Base-by-base conservation (phyloP, 2,888 invertebrate species). In the Xanthia togata region DNA sequence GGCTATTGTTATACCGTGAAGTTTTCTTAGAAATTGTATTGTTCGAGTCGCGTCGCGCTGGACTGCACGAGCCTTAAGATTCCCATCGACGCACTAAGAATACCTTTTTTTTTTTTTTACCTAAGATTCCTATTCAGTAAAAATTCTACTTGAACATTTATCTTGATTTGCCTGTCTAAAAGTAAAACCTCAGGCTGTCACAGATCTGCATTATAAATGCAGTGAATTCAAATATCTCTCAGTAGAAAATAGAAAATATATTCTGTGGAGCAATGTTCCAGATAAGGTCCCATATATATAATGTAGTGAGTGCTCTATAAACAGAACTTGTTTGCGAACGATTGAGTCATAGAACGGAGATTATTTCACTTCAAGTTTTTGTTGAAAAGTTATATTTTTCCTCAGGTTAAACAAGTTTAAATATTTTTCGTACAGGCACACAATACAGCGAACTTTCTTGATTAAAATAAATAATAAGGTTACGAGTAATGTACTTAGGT, bases 391-490 rank as follows among this genome's bases (percentile, higher is more conserved):
- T 59, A n/a, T 17, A 38, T 23, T 55, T 55, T 63, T 31, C 35
- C 17, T 5, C 20, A 35, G 38, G 44, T 57, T 55, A n/a, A 57
- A 73, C 23, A 38, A 47, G 47, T 38, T 57, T 23, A 47, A n/a
- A 2, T 1, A 63, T 38, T 57, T 64, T 57, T 50, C 38, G 20
- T 50, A 59, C 31, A 65, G n/a, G 20, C 41, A 38, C 26, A 60
- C 26, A 53, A 68, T 8, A 12, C 0, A 6, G n/a, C 11, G 0
- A 53, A 79, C 26, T 62, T 79, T 62, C 17, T 79, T 79, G 72
- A 71, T 77, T 71, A 70, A 79, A 78, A 44, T 44, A 26, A 65
- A 44, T 35, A 35, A 70, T 60, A 53, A 57, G 14, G 62, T 65
- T 14, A 38, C 23, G 9, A 38, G 17, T 1, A 47, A 31, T 35